Evolutionary conservation across 2,888 invertebrate genomes (phyloP), one percentile per base, ranked within the genome.

Genomic region (Dione juno): DNA sequence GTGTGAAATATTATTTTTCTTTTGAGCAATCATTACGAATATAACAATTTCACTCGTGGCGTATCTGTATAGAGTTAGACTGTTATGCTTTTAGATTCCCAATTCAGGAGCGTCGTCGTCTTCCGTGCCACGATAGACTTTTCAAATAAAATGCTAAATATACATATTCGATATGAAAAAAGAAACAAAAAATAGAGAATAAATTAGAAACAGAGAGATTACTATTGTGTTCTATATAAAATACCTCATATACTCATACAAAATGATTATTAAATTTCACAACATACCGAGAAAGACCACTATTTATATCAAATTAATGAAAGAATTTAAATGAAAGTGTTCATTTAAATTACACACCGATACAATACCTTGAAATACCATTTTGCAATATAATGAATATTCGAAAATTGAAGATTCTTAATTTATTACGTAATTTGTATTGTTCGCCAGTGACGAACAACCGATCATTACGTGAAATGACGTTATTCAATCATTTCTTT

Each of bases 281-380:
- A 41, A 59, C n/a, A n/a, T n/a, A 19, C 10, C 3, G 11, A 19
- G 37, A 50, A 37, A 1, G 13, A 50, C 16, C 16, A 16, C 1
- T 19, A 10, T 64, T 48, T 79, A 80, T 81, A 75, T 76, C 74
- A 48, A 70, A 70, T 63, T 69, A 65, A 64, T 67, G n/a, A n/a
- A n/a, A n/a, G n/a, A n/a, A n/a, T n/a, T n/a, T n/a, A n/a, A n/a
- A n/a, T n/a, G n/a, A n/a, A n/a, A n/a, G 69, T 61, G 67, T 66
- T 59, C 64, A 64, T 66, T 71, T 58, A 69, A 74, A 74, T 72
- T 70, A 74, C 63, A 70, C 58, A 28, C 40, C 59, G 53, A 40
- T 64, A 67, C 41, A 52, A 50, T 59, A 50, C 59, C 61, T 50
- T 52, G 61, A 57, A 52, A 66, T 71, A 71, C 67, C 61, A 67